Evolutionary conservation across 2,113 vertebrate genomes (phyloP), one percentile per base, ranked within the genome.

Genomic region (Dasyprocta punctata): DNA sequence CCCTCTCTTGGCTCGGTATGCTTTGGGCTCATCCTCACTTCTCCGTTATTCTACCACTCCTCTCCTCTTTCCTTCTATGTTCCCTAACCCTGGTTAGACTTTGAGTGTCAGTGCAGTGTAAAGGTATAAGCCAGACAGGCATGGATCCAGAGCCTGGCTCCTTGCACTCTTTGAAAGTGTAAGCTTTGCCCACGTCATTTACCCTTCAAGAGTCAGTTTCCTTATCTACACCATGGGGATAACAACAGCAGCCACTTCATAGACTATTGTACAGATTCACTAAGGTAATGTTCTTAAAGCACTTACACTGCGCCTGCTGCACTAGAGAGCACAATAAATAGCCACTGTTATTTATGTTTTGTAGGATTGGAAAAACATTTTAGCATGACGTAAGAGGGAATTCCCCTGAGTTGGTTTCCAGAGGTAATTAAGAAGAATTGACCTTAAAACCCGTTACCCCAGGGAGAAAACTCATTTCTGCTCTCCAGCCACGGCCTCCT

Each of bases 331-430:
- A 52, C 86, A 93, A 49, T 75, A 60, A 93, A 92, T 52, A 94
- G 93, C 81, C 6, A 0, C 93, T 84, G 22, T 96, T 96, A 63
- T 90, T 98, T 78, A 82, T 93, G n/a, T 96, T 97, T 94, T 94
- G 69, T 61, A 92, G 61, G 49, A 14, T 96, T 30, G 19, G 91
- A 87, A 97, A 97, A 97, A 92, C 94, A 94, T 82, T 86, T 73
- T 83, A 90, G 90, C 86, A 86, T 97, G 96, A 96, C 95, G 89
- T 90, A 80, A 97, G 71, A 96, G 95, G 95, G 92, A 96, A 97
- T 97, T 97, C 94, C 94, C 94, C 96, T 89, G 96, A 85, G 94
- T 75, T 90, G 83, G 56, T 94, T 97, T 95, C 54, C 91, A 95
- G 96, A 90, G 60, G 94, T 80, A 86, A 56, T 96, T 91, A 96